phyloP scores from a whole-genome alignment of 2,113 vertebrate species.

The Pantherophis guttatus region DNA sequence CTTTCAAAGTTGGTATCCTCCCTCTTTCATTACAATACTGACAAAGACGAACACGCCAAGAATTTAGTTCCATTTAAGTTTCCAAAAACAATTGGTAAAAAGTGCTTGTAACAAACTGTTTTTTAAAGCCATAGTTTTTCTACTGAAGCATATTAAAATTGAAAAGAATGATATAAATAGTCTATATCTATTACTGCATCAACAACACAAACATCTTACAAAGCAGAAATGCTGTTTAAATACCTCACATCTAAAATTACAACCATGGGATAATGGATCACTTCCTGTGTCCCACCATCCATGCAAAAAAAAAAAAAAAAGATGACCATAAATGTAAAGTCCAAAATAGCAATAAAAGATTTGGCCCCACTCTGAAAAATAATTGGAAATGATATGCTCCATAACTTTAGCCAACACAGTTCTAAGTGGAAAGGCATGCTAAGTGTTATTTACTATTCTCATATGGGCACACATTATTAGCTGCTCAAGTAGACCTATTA shows the following conservation, averaged over 20 bases:
- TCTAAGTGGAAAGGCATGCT: background rate
- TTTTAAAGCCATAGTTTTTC: background rate
- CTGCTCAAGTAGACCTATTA: background rate
- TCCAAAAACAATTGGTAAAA: background rate
- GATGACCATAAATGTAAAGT: background rate
- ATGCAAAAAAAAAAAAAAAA: background rate
- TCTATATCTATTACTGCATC: background rate
- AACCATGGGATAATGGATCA: background rate
- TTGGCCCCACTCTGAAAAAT: background rate
- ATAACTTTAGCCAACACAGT: background rate
- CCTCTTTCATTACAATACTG: background rate
- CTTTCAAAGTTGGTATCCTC: background rate
- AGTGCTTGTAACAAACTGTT: background rate
- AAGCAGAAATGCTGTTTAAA: background rate
- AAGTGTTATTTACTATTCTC: background rate
- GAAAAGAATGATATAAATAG: background rate
- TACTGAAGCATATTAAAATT: background rate
- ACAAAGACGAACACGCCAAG: background rate
- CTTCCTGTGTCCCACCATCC: background rate
- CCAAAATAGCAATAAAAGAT: background rate
- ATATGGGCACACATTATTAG: background rate
- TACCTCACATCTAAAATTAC: background rate
- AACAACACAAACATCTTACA: background rate
- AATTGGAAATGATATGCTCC: background rate
- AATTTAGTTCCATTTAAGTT: background rate